Percentiles rank a stretch among this genome's conserved stretches.
Conservation (phyloP, 2,113 vertebrate genomes). For the Anhinga anhinga region DNA sequence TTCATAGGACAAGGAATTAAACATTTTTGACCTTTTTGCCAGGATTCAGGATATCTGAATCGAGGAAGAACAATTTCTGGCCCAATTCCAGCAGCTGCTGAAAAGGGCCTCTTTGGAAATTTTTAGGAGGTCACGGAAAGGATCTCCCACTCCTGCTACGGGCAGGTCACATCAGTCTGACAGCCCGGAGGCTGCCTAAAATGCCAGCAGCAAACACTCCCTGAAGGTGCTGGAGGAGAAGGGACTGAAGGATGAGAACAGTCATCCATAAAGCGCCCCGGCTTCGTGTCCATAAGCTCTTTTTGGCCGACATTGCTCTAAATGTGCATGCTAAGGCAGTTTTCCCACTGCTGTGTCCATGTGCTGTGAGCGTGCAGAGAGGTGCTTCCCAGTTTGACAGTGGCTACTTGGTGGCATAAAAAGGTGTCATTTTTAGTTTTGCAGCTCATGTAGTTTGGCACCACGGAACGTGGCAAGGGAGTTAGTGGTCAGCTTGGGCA, state of each 20-base stretch:
- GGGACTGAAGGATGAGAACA: background rate
- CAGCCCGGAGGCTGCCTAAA: background rate
- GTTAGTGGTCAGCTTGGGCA: background rate
- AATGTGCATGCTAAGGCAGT: rapidly evolving
- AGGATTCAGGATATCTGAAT: background rate
- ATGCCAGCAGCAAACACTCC: background rate
- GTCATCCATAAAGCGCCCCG: background rate
- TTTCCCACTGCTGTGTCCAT: background rate
- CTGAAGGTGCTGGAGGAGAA: background rate
- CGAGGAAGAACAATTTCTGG: background rate
- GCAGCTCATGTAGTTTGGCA: background rate
- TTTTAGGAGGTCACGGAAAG: background rate
- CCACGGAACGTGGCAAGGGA: background rate
- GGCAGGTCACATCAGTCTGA: background rate
- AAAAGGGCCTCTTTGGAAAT: background rate
- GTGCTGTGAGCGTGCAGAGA: background rate
- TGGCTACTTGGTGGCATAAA: background rate
- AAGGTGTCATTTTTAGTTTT: background rate
- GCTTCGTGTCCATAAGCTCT: background rate
- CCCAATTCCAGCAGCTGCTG: background rate
- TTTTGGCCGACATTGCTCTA: background rate
- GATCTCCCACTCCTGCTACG: background rate
- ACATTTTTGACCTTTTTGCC: background rate
- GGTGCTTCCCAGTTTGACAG: background rate
- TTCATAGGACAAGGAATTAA: background rate